These are phyloP conservation scores for Latrodectus hesperus DNA, from an alignment of 2,888 invertebrate genomes.

Conservation along the genomic window DNA sequence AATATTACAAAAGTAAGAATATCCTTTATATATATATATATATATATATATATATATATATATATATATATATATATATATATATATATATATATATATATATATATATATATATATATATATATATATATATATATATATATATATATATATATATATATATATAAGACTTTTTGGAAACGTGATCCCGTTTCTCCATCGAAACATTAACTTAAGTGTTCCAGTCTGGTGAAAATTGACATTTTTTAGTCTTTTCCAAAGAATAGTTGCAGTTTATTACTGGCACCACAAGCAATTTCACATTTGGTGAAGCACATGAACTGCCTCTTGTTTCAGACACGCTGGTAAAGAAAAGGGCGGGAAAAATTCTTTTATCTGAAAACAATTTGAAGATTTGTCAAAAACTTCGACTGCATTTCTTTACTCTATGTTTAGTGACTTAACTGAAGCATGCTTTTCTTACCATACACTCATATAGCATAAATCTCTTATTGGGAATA, in stretches of 20 bases:
- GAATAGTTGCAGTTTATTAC: constrained; percentile 24
- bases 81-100: too few relatives aligned
- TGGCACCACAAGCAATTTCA: constrained; percentile 24
- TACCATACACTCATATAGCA: background rate
- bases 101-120: too few relatives aligned
- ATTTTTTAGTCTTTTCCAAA: constrained; percentile 21
- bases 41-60: too few relatives aligned
- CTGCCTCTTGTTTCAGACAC: constrained; percentile 19
- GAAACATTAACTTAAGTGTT: constrained; percentile 44
- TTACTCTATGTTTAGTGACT: background rate
- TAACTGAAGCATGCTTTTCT: background rate
- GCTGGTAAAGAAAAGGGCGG: background rate
- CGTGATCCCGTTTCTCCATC: background rate
- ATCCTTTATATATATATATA: too few relatives aligned
- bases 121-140: too few relatives aligned
- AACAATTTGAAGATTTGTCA: constrained; percentile 34
- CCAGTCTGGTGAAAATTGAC: constrained; percentile 25
- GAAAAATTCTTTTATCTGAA: constrained; percentile 20
- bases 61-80: too few relatives aligned
- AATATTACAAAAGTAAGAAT: too few relatives aligned
- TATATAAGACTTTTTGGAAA: background rate
- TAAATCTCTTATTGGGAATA: background rate
- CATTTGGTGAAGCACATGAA: constrained; percentile 15
- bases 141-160: too few relatives aligned
- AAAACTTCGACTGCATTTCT: background rate